Percentiles rank a stretch among this genome's conserved stretches.
Evolutionary conservation across 2,113 vertebrate genomes (phyloP).

Genomic region (Aspidoscelis tigris): DNA sequence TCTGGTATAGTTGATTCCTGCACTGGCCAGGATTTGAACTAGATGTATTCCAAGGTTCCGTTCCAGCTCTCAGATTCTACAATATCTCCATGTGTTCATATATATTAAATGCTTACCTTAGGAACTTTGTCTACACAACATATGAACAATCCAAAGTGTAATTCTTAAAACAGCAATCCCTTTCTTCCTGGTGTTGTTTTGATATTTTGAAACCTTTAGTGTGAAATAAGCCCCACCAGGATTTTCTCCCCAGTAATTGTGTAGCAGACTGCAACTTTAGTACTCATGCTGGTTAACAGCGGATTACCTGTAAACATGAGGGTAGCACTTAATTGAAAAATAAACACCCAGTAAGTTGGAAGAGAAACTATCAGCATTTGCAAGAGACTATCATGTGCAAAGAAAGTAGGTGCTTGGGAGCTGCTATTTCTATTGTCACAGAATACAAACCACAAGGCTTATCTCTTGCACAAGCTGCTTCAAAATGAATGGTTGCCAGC

Average conservation of each 20-base stretch:
- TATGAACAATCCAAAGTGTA: slow-evolving; percentile 48
- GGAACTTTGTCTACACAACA: slow-evolving; percentile 63
- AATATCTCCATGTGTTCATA: slow-evolving; percentile 27
- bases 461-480: not conserved
- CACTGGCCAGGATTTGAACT: no score
- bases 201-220: not conserved
- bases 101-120: slow-evolving; percentile 55
- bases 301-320: slow-evolving; percentile 55
- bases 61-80: no score
- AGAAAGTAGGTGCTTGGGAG: slow-evolving; percentile 47
- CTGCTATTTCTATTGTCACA: slow-evolving; percentile 36
- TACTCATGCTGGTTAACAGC: slow-evolving; percentile 31
- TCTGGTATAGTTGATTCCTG: no score
- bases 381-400: slow-evolving; percentile 41
- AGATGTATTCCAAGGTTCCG: no score
- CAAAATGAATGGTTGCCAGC: not conserved
- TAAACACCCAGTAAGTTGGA: slow-evolving; percentile 31
- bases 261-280: not conserved
- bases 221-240: not conserved
- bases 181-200: no score
- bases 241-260: not conserved
- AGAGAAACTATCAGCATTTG: slow-evolving; percentile 30
- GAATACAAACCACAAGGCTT: not conserved
- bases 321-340: slow-evolving; percentile 36
- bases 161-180: no score